Base-by-base conservation (phyloP, 2,113 vertebrate genomes). In the Larimichthys polyactis region DNA sequence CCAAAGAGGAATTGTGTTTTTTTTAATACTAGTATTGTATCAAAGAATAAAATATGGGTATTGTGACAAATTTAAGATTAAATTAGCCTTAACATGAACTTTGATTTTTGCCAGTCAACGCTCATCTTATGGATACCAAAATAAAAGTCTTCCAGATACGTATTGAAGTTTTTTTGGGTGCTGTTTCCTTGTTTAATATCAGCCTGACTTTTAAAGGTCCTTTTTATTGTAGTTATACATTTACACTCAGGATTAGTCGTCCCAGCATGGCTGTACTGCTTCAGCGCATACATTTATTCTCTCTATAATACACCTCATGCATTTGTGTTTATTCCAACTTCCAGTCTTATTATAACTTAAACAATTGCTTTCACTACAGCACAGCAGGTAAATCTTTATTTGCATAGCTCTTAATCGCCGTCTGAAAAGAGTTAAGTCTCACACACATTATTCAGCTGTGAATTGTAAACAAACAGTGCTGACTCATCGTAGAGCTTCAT, bases 381-480 rank as follows among this genome's bases (percentile, higher is more conserved):
- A 36, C 24, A 14, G 11, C 24, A 63, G 10, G 36, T 64, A 8
- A 64, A 49, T 71, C 20, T 64, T 27, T 57, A 71, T 76, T 76
- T 82, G 58, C 57, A 49, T 40, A 48, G 24, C 71, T 69, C 22
- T 68, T 75, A 69, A 54, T 68, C 32, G n/a, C 57, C 55, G 10
- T 48, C 40, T 55, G 72, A 46, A 72, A 65, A 55, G 12, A 65
- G 48, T 9, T 60, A 17, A 54, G 6, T 43, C 27, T 52, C 63
- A 0, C 17, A 32, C 22, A 51, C 64, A 44, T 54, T 54, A 57
- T 54, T 62, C 64, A 44, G 32, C 79, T 1, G 44, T 62, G 7
- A 40, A 5, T 17, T 68, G 2, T 58, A 6, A 81, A 68, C 64
- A 75, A 81, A 68, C 54, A 51, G n/a, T 2, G 62, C 19, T 24